Evolutionary conservation across 2,113 vertebrate genomes (phyloP), one percentile per base, ranked within the genome.

Genomic region (Poeciliopsis turrubarensis): DNA sequence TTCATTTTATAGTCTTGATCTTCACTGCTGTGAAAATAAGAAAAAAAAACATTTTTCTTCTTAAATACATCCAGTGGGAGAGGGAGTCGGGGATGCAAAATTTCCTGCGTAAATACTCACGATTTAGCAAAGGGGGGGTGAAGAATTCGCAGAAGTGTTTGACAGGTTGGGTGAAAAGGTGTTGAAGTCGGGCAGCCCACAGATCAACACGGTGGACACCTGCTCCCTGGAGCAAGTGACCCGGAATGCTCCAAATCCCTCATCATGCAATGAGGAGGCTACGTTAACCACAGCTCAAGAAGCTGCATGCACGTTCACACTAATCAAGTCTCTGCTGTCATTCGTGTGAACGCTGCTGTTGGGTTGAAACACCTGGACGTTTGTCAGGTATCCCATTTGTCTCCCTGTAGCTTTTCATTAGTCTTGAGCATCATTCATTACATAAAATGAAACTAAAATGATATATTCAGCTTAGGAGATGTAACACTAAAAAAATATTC

Each of bases 101-200:
- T 62, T 72, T 47, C 31, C 22, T 54, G 25, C 75, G 63, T 68
- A 84, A 71, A 80, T 78, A 85, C 73, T 73, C 0, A 54, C 47
- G 78, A 84, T 75, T 47, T 74, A 85, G 65, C 66, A 14, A 37
- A 0, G 10, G 81, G 81, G 17, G 17, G 68, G 77, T 31, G 84
- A 77, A 62, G 72, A 62, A 67, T 72, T 73, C 14, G 39, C 66
- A 78, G 51, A 73, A 69, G 64, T 70, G 79, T 62, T 65, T 54
- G 51, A 54, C 26, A 77, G 68, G 63, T 87, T 84, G 77, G 78
- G 70, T 89, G 89, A 90, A 79, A 77, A 93, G 88, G 91, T 92
- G 92, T 89, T 87, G 92, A 92, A 91, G 91, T 90, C 87, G 88
- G 93, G 89, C 89, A 81, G 65, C 80, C 77, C 61, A 87, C 78